Percentiles rank a stretch among this genome's conserved stretches.
Conservation (phyloP, 2,797 vertebrate genomes). For the Macropus fuliginosus region DNA sequence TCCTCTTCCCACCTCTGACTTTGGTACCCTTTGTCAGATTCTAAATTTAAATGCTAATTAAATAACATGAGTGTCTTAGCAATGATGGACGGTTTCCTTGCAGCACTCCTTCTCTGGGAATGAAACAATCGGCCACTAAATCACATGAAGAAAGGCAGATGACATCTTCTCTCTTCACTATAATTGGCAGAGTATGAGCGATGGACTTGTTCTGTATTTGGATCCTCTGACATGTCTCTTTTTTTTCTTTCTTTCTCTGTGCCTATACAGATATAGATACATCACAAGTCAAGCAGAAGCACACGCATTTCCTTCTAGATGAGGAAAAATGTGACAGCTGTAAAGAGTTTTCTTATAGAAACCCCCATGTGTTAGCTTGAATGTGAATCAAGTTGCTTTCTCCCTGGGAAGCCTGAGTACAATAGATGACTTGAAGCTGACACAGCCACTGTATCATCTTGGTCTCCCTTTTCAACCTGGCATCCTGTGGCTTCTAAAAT, state of each 20-base stretch:
- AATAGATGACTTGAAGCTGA: not conserved
- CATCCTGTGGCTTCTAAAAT: not conserved
- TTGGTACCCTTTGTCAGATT: slow-evolving; percentile 24
- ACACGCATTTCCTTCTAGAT: slow-evolving; percentile 34
- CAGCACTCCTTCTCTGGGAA: not conserved
- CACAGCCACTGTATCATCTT: slow-evolving; percentile 1
- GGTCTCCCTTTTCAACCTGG: not conserved
- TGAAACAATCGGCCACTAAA: not conserved
- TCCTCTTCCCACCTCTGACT: slow-evolving; percentile 26
- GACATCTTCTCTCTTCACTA: not conserved
- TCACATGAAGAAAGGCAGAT: not conserved
- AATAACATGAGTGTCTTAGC: slow-evolving; percentile 27
- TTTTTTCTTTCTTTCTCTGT: not conserved
- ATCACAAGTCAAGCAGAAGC: slow-evolving; percentile 30
- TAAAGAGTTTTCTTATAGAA: slow-evolving; percentile 24
- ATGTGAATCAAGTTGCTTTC: slow-evolving; percentile 15
- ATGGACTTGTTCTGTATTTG: not conserved
- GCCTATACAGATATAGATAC: not conserved
- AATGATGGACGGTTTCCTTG: not conserved
- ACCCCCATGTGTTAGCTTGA: slow-evolving; percentile 16
- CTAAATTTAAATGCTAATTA: slow-evolving; percentile 42
- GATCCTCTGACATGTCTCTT: not conserved
- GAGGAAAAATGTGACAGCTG: slow-evolving; percentile 21
- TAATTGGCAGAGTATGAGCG: not conserved
- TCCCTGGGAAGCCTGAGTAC: not conserved